phyloP scores from a whole-genome alignment of 2,888 invertebrate genomes.

The Antheraea assamensis region DNA sequence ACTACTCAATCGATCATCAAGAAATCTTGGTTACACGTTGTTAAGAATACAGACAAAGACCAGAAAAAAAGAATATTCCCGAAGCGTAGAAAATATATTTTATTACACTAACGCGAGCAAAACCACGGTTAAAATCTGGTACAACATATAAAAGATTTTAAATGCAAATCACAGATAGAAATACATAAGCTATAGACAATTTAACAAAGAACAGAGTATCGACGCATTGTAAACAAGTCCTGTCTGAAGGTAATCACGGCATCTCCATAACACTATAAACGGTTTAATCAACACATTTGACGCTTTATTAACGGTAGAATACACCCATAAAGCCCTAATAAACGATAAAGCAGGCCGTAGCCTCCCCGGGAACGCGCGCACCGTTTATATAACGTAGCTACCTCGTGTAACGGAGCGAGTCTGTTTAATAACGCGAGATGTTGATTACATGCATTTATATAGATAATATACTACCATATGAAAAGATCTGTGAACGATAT shows the following conservation, averaged over 20 bases:
- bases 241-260: not conserved
- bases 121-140: too few species aligned
- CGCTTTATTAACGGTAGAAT: slow-evolving; percentile 1
- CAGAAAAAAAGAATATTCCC: too few species aligned
- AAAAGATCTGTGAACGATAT: too few species aligned
- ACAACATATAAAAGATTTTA: too few species aligned
- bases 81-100: too few species aligned
- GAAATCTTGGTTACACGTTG: too few species aligned
- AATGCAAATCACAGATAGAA: not conserved
- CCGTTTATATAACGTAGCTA: not conserved
- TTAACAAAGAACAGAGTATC: not conserved
- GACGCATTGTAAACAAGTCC: not conserved
- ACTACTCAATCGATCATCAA: too few species aligned
- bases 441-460: not conserved
- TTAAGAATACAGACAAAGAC: too few species aligned
- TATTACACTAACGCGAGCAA: too few species aligned
- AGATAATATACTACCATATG: not conserved
- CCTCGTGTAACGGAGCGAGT: not conserved
- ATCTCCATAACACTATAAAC: not conserved
- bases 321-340: slow-evolving; percentile 13
- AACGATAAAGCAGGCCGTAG: slow-evolving; percentile 2
- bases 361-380: not conserved
- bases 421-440: slow-evolving; percentile 11
- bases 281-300: slow-evolving; percentile 13
- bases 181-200: not conserved